Evolutionary conservation across 2,113 vertebrate genomes (phyloP).

Genomic region (Lycaon pictus): DNA sequence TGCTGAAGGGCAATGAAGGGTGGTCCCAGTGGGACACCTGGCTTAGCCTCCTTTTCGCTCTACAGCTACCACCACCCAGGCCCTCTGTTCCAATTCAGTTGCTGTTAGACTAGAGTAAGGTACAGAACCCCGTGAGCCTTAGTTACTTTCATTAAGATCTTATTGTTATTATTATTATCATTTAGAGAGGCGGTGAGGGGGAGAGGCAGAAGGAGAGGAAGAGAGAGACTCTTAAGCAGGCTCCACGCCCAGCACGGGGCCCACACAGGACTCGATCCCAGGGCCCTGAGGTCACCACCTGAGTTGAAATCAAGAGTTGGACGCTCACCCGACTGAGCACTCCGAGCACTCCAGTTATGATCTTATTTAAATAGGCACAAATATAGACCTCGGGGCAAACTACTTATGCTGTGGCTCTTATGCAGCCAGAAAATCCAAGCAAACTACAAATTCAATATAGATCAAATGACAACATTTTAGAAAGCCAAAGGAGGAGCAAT

Average conservation of each 20-base stretch:
- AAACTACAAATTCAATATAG: neutral
- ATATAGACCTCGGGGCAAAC: neutral
- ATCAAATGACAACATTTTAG: neutral
- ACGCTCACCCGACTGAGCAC: neutral
- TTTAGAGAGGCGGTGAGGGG: neutral
- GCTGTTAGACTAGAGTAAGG: neutral
- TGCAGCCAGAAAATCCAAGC: neutral
- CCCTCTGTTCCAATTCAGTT: neutral
- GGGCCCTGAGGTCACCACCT: neutral
- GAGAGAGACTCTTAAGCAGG: neutral
- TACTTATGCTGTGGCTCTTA: neutral
- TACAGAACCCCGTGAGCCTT: neutral
- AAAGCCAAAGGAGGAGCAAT: neutral
- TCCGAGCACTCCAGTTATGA: neutral
- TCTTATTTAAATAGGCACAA: neutral
- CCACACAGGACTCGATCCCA: neutral
- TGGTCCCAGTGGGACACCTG: fast-evolving
- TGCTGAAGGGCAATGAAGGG: neutral
- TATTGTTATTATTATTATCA: neutral
- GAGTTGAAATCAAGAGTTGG: neutral
- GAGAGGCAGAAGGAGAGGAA: neutral
- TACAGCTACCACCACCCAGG: neutral
- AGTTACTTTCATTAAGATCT: neutral
- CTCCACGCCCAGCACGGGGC: neutral
- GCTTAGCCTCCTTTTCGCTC: neutral